Base-by-base conservation (phyloP, 1,140 invertebrate species). In the Pissodes strobi region DNA sequence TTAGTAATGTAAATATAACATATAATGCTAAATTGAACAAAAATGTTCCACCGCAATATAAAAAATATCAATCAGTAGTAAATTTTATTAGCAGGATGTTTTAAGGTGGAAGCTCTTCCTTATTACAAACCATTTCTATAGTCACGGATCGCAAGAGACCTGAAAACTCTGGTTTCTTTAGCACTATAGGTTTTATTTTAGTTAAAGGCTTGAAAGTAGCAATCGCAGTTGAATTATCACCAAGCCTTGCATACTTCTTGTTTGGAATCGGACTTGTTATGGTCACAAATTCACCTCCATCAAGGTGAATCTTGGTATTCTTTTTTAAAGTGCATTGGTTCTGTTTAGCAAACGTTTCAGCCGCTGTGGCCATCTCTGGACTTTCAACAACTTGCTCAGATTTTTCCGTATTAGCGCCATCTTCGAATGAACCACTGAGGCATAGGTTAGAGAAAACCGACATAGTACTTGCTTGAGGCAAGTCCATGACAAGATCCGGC, bases 401-500 rank as follows among this genome's bases (percentile, higher is more conserved):
- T 19, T 56, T 56, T 21, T 58, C 53, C 18, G 13, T 30, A 30
- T 18, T 74, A n/a, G 67, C 49, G 8, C 60, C 46, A 37, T 74
- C 67, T 18, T 63, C 64, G 17, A 69, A 64, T n/a, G 57, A 58
- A n/a, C n/a, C n/a, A n/a, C n/a, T n/a, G 25, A 61, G 34, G 46
- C 57, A 63, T 8, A 66, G 41, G 46, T 56, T 69, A 0, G 67
- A 39, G 21, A 64, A 66, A 17, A 72, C 60, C 0, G 80, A 79
- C 0, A 79, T 75, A 0, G 81, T 81, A 51, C 82, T 84, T 21
- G 82, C 80, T 10, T 71, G 71, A 6, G 92, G 92, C 45, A 94
- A 79, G 78, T 94, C 92, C 84, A 94, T 90, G 22, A 95, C 92
- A n/a, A 95, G 80, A 78, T 95, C 93, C 0, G 92, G 93, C 1